phyloP scores from a whole-genome alignment of 2,797 vertebrate species.

The Coendou prehensilis region DNA sequence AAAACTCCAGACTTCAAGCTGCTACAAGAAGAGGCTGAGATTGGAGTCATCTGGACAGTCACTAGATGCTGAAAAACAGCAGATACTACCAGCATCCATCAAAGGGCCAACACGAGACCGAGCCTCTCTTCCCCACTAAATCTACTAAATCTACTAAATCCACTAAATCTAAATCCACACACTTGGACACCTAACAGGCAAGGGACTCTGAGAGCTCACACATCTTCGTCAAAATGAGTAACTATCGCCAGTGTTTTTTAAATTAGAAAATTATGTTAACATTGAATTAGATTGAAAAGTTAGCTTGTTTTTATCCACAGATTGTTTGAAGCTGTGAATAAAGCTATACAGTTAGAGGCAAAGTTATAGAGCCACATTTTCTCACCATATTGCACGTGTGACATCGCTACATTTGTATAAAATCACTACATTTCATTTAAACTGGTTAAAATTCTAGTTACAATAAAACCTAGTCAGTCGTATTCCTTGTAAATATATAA shows the following conservation, averaged over 20 bases:
- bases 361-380: constrained; percentile 31
- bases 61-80: background rate
- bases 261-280: constrained; percentile 17
- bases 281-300: constrained; percentile 15
- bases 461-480: background rate
- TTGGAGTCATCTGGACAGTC: background rate
- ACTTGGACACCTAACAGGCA: background rate
- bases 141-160: background rate
- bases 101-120: background rate
- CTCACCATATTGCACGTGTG: background rate
- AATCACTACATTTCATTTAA: constrained; percentile 12
- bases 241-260: background rate
- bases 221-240: constrained; percentile 21
- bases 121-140: background rate
- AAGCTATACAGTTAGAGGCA: background rate
- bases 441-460: constrained; percentile 22
- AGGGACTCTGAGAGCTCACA: background rate
- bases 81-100: background rate
- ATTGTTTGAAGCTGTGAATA: background rate
- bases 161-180: background rate
- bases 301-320: constrained; percentile 12
- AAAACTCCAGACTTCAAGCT: background rate
- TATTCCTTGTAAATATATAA: background rate
- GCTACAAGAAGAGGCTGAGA: background rate
- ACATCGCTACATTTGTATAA: background rate